Percentiles rank a stretch among this genome's conserved stretches.
Conservation (phyloP, 2,888 invertebrate species). For the Hydropsyche betteni region DNA sequence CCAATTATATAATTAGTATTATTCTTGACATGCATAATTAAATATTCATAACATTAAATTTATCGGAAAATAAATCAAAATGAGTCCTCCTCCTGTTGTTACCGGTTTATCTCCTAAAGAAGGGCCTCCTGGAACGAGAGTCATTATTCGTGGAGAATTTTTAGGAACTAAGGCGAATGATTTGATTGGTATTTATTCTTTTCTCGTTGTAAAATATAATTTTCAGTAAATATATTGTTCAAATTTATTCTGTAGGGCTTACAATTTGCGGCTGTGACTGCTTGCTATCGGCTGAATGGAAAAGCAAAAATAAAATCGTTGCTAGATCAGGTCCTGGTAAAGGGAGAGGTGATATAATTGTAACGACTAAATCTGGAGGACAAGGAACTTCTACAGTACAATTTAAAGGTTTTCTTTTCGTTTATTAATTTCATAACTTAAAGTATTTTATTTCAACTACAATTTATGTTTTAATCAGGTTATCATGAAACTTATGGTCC, state of each 20-base stretch:
- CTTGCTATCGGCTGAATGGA: slow-evolving; percentile 96
- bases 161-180: slow-evolving; percentile 87
- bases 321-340: slow-evolving; percentile 94
- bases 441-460: not conserved
- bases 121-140: slow-evolving; percentile 95
- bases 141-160: slow-evolving; percentile 95
- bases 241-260: slow-evolving; percentile 70
- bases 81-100: slow-evolving; percentile 86
- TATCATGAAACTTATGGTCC: slow-evolving; percentile 91
- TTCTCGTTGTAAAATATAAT: not conserved
- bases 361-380: slow-evolving; percentile 87
- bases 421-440: not conserved
- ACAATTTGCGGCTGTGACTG: slow-evolving; percentile 97
- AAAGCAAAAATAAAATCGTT: slow-evolving; percentile 95
- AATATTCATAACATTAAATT: too few species aligned
- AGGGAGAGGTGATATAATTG: slow-evolving; percentile 90
- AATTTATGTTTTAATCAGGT: slow-evolving; percentile 61
- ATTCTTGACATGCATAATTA: too few species aligned
- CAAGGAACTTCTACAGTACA: slow-evolving; percentile 89
- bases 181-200: slow-evolving; percentile 73
- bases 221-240: slow-evolving; percentile 26
- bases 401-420: slow-evolving; percentile 71
- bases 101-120: slow-evolving; percentile 99
- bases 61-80: slow-evolving; percentile 53
- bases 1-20: too few species aligned